Conservation (phyloP, 2,113 vertebrate species). For the Leptodactylus fuscus region DNA sequence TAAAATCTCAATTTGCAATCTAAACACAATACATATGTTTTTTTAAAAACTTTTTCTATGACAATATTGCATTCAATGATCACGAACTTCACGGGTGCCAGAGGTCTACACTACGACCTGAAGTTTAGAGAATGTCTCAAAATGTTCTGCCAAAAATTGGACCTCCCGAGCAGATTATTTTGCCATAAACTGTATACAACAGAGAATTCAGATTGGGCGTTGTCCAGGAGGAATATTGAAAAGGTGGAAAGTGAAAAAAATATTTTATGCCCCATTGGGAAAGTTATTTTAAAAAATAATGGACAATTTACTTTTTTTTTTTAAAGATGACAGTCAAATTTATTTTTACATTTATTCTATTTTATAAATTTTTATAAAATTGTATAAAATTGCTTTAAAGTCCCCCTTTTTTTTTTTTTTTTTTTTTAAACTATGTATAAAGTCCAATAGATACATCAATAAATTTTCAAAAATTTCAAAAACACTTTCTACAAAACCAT, state of each 20-base stretch:
- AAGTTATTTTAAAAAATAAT: constrained; percentile 84
- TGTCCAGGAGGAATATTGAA: constrained; percentile 79
- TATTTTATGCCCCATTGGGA: constrained; percentile 83
- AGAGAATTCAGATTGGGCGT: constrained; percentile 78
- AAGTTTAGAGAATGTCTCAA: constrained; percentile 76
- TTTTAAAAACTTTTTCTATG: no score
- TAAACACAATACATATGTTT: background rate
- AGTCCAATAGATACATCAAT: no score
- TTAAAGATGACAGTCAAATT: no score
- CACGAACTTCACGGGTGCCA: background rate
- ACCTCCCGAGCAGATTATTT: constrained; percentile 71
- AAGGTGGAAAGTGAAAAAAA: constrained; percentile 82
- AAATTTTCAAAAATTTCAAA: no score
- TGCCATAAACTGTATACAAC: constrained; percentile 90
- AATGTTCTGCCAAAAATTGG: constrained; percentile 78
- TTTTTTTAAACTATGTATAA: no score
- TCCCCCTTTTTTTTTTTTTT: no score
- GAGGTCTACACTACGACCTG: constrained; percentile 72
- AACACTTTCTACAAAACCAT: background rate
- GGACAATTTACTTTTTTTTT: constrained; percentile 46
- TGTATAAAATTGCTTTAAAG: no score
- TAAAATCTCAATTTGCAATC: background rate
- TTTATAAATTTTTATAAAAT: no score
- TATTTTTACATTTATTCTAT: no score
- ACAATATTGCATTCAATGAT: no score